phyloP scores from a whole-genome alignment of 2,113 vertebrate species.

The Epinephelus fuscoguttatus region DNA sequence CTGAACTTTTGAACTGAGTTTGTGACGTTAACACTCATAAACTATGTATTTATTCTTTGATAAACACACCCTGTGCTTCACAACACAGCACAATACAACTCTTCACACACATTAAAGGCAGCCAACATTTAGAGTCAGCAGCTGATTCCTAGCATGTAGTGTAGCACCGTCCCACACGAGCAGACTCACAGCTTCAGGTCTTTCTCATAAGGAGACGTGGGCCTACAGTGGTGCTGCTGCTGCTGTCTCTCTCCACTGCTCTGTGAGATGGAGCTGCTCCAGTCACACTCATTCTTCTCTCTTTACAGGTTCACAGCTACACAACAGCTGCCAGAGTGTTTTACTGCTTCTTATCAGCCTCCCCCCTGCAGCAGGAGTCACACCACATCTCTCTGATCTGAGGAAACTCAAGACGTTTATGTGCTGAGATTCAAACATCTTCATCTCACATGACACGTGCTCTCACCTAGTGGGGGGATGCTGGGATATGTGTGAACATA shows the following conservation, averaged over 20 bases:
- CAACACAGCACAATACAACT: neutral
- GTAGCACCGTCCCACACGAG: neutral
- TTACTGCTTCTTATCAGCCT: constrained; percentile 43
- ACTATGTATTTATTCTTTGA: neutral
- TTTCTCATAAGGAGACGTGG: constrained; percentile 1
- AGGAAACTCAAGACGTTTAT: neutral
- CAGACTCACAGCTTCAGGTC: neutral
- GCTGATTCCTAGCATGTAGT: neutral
- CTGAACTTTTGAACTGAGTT: neutral
- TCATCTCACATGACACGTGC: neutral
- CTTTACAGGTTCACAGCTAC: constrained; percentile 32
- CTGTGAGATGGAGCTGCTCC: constrained; percentile 18
- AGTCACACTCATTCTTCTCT: constrained; percentile 41
- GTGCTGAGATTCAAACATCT: neutral
- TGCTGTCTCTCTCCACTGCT: constrained; percentile 10
- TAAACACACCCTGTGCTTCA: neutral
- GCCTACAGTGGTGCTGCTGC: neutral
- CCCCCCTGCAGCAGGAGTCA: too few relatives aligned
- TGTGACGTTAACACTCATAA: neutral
- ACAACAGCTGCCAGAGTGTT: constrained; percentile 29
- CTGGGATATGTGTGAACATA: neutral
- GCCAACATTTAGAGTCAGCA: neutral
- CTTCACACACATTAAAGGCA: neutral
- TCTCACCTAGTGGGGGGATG: neutral
- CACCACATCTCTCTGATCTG: constrained; percentile 20